Conservation (phyloP, 2,888 invertebrate genomes). For the Tanytarsus gracilentus region DNA sequence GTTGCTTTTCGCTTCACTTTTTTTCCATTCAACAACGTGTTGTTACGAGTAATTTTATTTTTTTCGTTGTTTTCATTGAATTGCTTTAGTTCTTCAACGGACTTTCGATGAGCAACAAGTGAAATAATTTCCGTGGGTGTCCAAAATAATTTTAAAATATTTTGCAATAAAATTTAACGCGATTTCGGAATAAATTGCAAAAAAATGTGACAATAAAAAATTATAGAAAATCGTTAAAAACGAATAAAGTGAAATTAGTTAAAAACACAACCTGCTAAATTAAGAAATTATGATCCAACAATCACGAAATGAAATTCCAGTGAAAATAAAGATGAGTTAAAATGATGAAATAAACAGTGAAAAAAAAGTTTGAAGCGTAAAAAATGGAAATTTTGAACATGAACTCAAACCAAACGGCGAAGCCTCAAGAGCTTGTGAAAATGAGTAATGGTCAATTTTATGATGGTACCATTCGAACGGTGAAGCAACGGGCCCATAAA, state of each 20-base stretch:
- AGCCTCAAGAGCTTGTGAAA: constrained; percentile 24
- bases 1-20: constrained; percentile 12
- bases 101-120: constrained; percentile 25
- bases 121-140: background rate
- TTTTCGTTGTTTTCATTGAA: constrained; percentile 21
- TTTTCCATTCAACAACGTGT: constrained; percentile 19
- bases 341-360: background rate
- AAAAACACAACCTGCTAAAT: no score
- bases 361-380: background rate
- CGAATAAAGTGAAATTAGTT: no score
- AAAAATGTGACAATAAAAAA: no score
- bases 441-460: constrained; percentile 22
- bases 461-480: constrained; percentile 17
- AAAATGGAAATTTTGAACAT: constrained; percentile 25
- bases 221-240: no score
- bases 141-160: no score
- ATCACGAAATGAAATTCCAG: no score
- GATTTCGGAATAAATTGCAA: no score
- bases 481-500: constrained; percentile 22
- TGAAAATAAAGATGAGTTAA: background rate
- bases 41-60: constrained; percentile 16
- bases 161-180: no score
- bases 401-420: constrained; percentile 19
- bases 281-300: no score
- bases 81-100: constrained; percentile 24